These are phyloP conservation scores for Leptopilina drosophilae DNA, from an alignment of 2,888 invertebrate species.

Conservation along the genomic window DNA sequence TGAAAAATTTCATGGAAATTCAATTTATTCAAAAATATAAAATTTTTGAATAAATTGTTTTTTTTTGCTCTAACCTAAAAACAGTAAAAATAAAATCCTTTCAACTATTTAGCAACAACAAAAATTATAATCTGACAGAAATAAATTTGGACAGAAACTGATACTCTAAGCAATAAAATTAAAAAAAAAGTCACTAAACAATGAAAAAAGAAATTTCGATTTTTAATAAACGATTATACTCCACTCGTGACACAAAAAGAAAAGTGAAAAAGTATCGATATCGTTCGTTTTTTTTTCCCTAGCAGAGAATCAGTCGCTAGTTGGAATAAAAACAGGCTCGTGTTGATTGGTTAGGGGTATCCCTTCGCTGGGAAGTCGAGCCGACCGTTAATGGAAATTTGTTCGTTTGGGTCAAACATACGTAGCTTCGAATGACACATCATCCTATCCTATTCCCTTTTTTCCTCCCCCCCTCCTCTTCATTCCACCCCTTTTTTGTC, in stretches of 20 bases:
- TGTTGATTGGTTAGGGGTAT: conserved; percentile 54
- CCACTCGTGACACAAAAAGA: neutral
- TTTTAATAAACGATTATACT: neutral
- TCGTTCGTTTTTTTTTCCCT: neutral
- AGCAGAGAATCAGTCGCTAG: neutral
- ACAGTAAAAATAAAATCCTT: no score
- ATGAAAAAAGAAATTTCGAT: neutral
- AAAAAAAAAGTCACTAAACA: neutral
- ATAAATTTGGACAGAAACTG: no score
- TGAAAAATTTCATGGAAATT: no score
- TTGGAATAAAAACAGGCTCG: conserved; percentile 52
- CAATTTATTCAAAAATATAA: no score
- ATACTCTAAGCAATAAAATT: neutral
- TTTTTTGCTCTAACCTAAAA: no score
- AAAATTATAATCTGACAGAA: no score
- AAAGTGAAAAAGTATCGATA: conserved; percentile 6
- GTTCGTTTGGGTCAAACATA: conserved; percentile 60
- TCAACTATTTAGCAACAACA: no score
- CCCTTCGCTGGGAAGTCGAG: conserved; percentile 55
- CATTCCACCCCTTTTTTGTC: conserved; percentile 42
- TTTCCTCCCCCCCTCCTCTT: conserved; percentile 41
- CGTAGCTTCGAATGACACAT: conserved; percentile 56
- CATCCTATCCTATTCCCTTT: conserved; percentile 48
- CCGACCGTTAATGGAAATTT: conserved; percentile 64
- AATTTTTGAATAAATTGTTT: no score